Base-by-base conservation (phyloP, 2,888 invertebrate genomes). In the Lingula anatina region DNA sequence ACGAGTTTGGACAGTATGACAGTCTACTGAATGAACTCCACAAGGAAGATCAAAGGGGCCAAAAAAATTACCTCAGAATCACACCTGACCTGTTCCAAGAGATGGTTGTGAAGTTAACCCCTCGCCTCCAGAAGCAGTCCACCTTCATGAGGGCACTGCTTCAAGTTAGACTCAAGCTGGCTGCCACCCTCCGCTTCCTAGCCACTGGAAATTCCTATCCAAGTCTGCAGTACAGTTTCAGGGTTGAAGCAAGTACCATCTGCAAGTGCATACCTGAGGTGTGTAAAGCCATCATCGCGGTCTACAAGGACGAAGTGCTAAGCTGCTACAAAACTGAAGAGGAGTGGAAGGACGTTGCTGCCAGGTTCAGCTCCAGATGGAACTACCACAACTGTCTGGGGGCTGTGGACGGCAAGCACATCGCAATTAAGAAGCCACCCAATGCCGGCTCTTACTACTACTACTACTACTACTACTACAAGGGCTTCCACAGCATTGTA, bases 181-280 rank as follows among this genome's bases (percentile, higher is more conserved):
- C 46, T 23, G 31, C 53, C n/a, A 54, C 49, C 15, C 44, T 54
- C 20, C 41, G 52, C 7, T 49, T 38, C 44, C 40, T 54, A 27
- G 44, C 54, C 9, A 26, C 53, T 21, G 53, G 50, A 12, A 27
- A 51, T 38, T 38, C 18, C 39, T 53, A 53, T 46, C 27, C 36
- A 2, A 47, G 25, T 18, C 38, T 51, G 9, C 5, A 23, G 38
- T 53, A 46, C 38, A 27, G 26, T n/a, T 53, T 53, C 40, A 27
- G 45, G 35, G 53, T 53, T 20, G 46, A 50, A 5, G 46, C 40
- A 42, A 53, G 46, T 46, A 53, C 46, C 18, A 53, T 46, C 7
- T 41, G 41, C 39, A 12, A 9, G 7, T n/a, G 40, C 15, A 28
- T 53, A 5, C 41, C 27, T 12, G 31, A 49, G 23, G 49, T 43